A percentile compares a stretch with the other conserved stretches of the same genome.
phyloP scores from a whole-genome alignment of 2,888 invertebrate genomes.

The Nymphalis polychloros region DNA sequence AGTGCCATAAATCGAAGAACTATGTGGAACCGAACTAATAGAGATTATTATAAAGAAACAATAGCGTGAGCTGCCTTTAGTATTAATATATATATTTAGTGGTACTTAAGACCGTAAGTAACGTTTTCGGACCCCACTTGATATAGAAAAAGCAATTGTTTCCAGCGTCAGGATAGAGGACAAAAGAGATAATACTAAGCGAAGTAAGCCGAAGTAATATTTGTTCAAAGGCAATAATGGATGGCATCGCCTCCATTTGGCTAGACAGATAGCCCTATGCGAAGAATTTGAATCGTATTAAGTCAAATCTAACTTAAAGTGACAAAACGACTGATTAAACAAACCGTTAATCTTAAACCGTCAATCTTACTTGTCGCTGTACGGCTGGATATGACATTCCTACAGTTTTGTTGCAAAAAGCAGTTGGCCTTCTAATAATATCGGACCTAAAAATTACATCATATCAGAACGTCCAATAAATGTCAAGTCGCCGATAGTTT shows the following conservation, averaged over 20 bases:
- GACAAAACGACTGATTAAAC: too few species aligned
- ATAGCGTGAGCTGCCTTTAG: too few species aligned
- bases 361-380: too few species aligned
- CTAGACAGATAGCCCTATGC: constrained; percentile 58
- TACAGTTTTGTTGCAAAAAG: too few species aligned
- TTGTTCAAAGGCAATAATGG: constrained; percentile 77
- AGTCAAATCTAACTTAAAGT: not conserved
- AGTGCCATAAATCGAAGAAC: not conserved
- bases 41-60: not conserved
- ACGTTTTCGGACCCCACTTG: constrained; percentile 20
- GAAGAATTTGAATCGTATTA: constrained; percentile 38
- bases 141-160: constrained; percentile 38
- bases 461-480: too few species aligned
- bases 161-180: constrained; percentile 35
- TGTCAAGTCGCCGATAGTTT: too few species aligned
- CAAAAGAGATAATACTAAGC: constrained; percentile 57
- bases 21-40: not conserved
- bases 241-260: constrained; percentile 69
- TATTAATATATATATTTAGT: not conserved
- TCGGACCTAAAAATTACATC: too few species aligned
- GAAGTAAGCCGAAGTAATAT: constrained; percentile 56
- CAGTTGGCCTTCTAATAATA: too few species aligned
- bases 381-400: too few species aligned
- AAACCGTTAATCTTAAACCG: too few species aligned
- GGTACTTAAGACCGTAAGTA: constrained; percentile 11